phyloP scores from a whole-genome alignment of 2,113 vertebrate species.

The Heliornis fulica region DNA sequence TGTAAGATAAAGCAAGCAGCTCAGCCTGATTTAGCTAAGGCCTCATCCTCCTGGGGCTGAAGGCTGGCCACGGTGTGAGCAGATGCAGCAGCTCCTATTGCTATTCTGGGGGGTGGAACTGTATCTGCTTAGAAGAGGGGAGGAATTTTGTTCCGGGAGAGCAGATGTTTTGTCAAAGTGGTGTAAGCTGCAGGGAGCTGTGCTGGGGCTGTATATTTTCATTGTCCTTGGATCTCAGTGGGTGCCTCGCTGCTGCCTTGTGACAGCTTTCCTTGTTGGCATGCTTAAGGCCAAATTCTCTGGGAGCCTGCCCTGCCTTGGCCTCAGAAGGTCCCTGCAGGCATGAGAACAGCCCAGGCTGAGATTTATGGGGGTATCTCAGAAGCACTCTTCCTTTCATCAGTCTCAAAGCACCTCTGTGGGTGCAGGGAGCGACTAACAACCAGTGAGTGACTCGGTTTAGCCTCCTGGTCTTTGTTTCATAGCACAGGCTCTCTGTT shows the following conservation, averaged over 20 bases:
- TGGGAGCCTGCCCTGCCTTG: not conserved
- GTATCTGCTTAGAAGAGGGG: not conserved
- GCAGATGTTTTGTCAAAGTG: slow-evolving; percentile 20
- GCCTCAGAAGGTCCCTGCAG: not conserved
- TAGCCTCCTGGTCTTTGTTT: not conserved
- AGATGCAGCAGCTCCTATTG: slow-evolving; percentile 33
- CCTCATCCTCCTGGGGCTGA: slow-evolving; percentile 12
- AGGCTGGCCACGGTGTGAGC: not conserved
- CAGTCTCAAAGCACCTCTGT: not conserved
- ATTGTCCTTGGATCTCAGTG: not conserved
- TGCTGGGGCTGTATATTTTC: not conserved
- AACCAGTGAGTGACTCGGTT: fast-evolving
- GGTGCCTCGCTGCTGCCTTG: not conserved
- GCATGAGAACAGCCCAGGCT: not conserved
- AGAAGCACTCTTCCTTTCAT: not conserved
- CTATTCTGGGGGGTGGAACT: not conserved
- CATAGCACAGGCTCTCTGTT: not conserved
- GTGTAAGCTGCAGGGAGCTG: not conserved
- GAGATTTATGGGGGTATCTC: not conserved
- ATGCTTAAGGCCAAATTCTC: not conserved
- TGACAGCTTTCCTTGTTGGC: not conserved
- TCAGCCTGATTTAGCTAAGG: not conserved
- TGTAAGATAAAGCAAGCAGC: slow-evolving; percentile 35
- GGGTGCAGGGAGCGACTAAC: fast-evolving
- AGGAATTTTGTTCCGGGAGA: not conserved